Evolutionary conservation across 2,888 invertebrate species (phyloP).

Genomic region (Imbricaverruca yamaguchii): DNA sequence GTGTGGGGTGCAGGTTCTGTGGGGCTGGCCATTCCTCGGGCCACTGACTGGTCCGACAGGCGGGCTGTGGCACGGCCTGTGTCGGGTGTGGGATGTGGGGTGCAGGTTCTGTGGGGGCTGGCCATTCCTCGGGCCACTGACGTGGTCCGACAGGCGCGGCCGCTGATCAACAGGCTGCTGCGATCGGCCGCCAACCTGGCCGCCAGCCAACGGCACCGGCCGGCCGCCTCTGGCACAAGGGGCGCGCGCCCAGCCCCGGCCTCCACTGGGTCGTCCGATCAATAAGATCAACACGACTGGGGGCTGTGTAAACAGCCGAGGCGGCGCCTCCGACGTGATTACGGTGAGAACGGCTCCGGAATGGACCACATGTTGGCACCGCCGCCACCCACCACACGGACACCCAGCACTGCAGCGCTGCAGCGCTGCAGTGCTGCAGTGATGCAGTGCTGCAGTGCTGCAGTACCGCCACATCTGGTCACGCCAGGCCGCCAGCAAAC

Average conservation of each 20-base stretch:
- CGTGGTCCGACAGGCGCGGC: background rate
- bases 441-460: background rate
- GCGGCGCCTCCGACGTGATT: background rate
- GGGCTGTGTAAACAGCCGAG: background rate
- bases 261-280: background rate
- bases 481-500: too few relatives aligned
- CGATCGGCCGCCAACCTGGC: background rate
- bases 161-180: background rate
- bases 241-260: background rate
- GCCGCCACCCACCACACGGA: background rate
- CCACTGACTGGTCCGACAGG: too few relatives aligned
- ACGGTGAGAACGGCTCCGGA: background rate
- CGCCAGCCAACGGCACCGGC: background rate
- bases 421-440: background rate
- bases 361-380: background rate
- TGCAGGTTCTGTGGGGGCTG: too few relatives aligned
- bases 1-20: too few relatives aligned
- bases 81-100: too few relatives aligned
- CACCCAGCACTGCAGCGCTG: background rate
- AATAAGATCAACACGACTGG: slow-evolving; percentile 3
- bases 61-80: too few relatives aligned
- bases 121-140: background rate
- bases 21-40: too few relatives aligned
- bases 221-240: background rate
- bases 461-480: too few relatives aligned